Evolutionary conservation across 2,113 vertebrate species (phyloP).

Genomic region (Condylura cristata): DNA sequence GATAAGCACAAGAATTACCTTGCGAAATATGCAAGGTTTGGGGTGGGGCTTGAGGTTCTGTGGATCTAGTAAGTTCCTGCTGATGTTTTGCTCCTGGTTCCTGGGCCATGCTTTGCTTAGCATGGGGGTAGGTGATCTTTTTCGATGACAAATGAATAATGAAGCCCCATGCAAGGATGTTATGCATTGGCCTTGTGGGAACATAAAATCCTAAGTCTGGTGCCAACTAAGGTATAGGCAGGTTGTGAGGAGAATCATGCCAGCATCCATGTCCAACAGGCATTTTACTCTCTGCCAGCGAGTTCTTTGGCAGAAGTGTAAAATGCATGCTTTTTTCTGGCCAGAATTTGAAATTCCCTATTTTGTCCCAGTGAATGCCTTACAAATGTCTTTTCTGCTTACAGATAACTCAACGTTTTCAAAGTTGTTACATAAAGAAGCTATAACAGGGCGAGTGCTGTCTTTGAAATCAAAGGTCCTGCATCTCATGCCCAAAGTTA

Average conservation of each 20-base stretch:
- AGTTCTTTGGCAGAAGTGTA: slow-evolving; percentile 64
- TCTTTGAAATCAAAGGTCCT: not conserved
- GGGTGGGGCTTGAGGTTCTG: not conserved
- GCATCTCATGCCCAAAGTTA: not conserved
- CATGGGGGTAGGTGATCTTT: not conserved
- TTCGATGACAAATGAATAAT: not conserved
- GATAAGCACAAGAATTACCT: not conserved
- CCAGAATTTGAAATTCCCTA: slow-evolving; percentile 33
- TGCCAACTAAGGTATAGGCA: slow-evolving; percentile 57
- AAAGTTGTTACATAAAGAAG: slow-evolving; percentile 19
- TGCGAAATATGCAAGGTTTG: not conserved
- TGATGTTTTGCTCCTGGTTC: not conserved
- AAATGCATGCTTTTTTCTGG: slow-evolving; percentile 50
- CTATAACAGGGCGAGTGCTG: not conserved
- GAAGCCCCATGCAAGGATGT: not conserved
- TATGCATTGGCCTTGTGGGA: not conserved
- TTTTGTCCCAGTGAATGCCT: slow-evolving; percentile 42
- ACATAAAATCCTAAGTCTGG: slow-evolving; percentile 37
- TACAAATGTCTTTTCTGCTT: slow-evolving; percentile 51
- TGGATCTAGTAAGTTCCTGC: not conserved
- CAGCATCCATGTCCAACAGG: slow-evolving; percentile 55
- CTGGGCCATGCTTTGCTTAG: not conserved
- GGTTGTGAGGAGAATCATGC: not conserved
- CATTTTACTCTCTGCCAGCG: slow-evolving; percentile 67
- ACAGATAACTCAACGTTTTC: slow-evolving; percentile 8